Base-by-base conservation (phyloP, 2,888 invertebrate genomes). In the Drosophila pseudotalamancana region DNA sequence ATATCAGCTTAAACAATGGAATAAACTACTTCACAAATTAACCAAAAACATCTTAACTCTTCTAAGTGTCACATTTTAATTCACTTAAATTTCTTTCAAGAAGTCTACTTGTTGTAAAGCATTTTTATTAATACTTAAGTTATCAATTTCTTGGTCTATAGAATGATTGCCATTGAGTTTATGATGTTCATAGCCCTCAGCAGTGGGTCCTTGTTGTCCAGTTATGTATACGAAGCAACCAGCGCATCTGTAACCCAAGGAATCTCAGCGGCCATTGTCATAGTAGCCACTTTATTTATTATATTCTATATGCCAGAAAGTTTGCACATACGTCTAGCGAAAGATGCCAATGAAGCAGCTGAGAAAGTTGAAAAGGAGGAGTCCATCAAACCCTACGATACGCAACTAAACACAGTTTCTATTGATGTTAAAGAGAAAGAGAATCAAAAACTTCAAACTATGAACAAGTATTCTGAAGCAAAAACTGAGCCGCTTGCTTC, bases 141-240 rank as follows among this genome's bases (percentile, higher is more conserved):
- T 34, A 12, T 49, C 27, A 27, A 6, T 19, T 5, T 11, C n/a
- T 29, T 32, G 0, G 21, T 25, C 12, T 9, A 19, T 14, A 95
- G 95, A 90, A 94, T 95, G 93, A 94, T 93, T 6, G 86, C 94
- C 40, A 82, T 95, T 63, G 94, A 95, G 85, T 93, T 92, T 0
- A 86, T 92, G 0, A 90, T 94, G 19, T 93, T 93, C 21, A 83
- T 93, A 1, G 95, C 95, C 1, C 90, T 93, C 37, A 92, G 95
- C 43, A 73, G 93, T 19, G 95, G 95, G 4, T 92, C 93, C 0
- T 76, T 94, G 8, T 68, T 91, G 0, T 95, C 95, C 67, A 93
- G 95, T 9, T 92, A 93, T 64, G 79, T 95, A 0, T 92, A 94
- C 45, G 91, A 92, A 9, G 88, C 86, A 6, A 90, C 91, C 3